phyloP scores from a whole-genome alignment of 1,140 invertebrate species.

The Hypothenemus hampei region DNA sequence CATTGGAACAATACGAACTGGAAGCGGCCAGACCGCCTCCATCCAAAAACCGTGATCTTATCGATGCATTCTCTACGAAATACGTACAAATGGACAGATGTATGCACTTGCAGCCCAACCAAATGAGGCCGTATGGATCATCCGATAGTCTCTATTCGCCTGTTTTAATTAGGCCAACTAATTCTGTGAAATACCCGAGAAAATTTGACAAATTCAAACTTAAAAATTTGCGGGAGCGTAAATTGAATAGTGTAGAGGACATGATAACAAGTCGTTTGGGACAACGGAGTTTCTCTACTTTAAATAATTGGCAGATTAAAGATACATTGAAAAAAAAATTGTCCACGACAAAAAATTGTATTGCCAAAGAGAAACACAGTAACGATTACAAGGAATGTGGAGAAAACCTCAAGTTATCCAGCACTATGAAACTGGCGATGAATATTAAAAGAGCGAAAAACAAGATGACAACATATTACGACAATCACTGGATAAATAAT shows the following conservation, averaged over 20 bases:
- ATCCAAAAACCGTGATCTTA: constrained; percentile 8
- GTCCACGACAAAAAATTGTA: background rate
- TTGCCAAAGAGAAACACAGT: background rate
- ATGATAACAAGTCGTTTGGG: too few relatives aligned
- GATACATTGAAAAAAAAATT: background rate
- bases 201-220: constrained; percentile 11
- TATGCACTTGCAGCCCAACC: constrained; percentile 20
- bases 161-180: constrained; percentile 9
- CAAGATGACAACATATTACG: background rate
- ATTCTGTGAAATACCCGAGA: constrained; percentile 13
- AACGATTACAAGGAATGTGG: background rate
- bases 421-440: background rate
- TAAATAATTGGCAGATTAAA: background rate
- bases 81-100: background rate
- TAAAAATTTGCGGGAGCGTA: too few relatives aligned
- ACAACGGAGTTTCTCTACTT: background rate
- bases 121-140: constrained; percentile 26
- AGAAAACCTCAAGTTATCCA: background rate
- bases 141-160: constrained; percentile 18
- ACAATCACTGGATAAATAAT: background rate
- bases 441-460: background rate
- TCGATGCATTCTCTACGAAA: constrained; percentile 4
- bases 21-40: constrained; percentile 17
- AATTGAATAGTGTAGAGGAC: too few relatives aligned
- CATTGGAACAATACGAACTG: constrained; percentile 26